These are phyloP conservation scores for Mormyrops attenuatus DNA, from an alignment of 2,797 vertebrate species.

Conservation along the genomic window DNA sequence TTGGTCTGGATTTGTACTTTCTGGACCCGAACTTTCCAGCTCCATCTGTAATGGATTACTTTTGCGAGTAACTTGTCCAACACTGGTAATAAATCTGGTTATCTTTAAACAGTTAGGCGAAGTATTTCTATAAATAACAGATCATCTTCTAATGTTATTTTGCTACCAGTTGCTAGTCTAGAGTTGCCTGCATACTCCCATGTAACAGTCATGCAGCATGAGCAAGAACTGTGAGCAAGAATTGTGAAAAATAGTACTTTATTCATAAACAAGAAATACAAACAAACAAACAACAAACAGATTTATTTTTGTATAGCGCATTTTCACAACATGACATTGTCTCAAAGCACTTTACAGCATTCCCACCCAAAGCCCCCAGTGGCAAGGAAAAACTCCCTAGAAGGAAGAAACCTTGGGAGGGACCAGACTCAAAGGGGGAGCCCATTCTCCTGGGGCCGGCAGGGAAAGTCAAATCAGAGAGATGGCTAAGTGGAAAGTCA, in stretches of 20 bases:
- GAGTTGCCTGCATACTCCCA: neutral
- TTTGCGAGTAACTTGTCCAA: neutral
- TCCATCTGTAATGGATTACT: neutral
- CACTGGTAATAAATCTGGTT: neutral
- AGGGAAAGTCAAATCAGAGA: too few relatives aligned
- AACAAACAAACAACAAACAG: too few relatives aligned
- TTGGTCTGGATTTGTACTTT: neutral
- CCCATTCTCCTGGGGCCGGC: too few relatives aligned
- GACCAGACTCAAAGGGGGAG: too few relatives aligned
- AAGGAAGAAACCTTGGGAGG: too few relatives aligned
- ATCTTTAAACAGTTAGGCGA: neutral
- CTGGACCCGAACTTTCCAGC: neutral
- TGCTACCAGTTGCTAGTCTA: neutral
- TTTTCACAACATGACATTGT: too few relatives aligned
- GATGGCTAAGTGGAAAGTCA: too few relatives aligned
- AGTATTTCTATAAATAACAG: neutral
- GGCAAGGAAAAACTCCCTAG: too few relatives aligned
- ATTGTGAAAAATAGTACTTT: neutral
- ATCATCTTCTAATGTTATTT: neutral
- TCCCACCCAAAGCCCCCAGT: too few relatives aligned
- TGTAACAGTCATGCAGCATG: neutral
- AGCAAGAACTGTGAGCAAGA: neutral
- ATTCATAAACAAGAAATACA: neutral
- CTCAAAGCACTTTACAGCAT: too few relatives aligned
- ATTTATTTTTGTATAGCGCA: too few relatives aligned